Evolutionary conservation across 2,113 vertebrate species (phyloP), one percentile per base, ranked within the genome.

Genomic region (Psilopogon haemacephalus): DNA sequence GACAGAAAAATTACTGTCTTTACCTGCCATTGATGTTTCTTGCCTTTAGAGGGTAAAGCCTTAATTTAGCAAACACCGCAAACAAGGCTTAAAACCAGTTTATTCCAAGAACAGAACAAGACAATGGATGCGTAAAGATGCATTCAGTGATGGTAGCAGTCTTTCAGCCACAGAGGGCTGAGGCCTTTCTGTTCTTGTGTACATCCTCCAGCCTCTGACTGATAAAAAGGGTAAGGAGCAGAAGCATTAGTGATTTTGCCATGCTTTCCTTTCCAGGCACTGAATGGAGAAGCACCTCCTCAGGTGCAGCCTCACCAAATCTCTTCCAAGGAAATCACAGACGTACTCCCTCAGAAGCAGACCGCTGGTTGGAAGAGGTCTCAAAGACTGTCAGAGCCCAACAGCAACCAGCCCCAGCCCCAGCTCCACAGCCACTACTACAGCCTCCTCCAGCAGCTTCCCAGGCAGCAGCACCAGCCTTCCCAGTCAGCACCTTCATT

Each of bases 351-450:
- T 99, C 99, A 0, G 99, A 99, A 88, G 99, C 99, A 13, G 99
- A 99, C 95, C 98, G 99, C 73, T 99, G 99, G 99, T 96, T 99
- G 90, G 99, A 99, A 74, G 99, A 99, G 96, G 99, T 99, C 52
- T 97, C 99, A 78, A 99, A 99, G 95, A 99, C 98, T 9, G 98
- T 99, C 69, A 97, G 98, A 77, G 98, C 96, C 19, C 98, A 98
- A 3, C 98, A 97, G 92, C 95, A 95, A 67, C 96, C 96, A 95
- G 26, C 85, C 97, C 2, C 96, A 11, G 93, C 97, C 2, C 96
- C 48, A 14, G 94, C 94, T 8, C 95, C 97, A 2, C 96, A 98
- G 73, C 93, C 98, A 0, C 97, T 98, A 7, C 96, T 97, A 6
- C 96, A 97, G 80, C 96, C 97, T 11, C 98, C 97, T 58, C 72